Evolutionary conservation across 2,797 vertebrate genomes (phyloP).

Genomic region (Pseudomugil tenellus): DNA sequence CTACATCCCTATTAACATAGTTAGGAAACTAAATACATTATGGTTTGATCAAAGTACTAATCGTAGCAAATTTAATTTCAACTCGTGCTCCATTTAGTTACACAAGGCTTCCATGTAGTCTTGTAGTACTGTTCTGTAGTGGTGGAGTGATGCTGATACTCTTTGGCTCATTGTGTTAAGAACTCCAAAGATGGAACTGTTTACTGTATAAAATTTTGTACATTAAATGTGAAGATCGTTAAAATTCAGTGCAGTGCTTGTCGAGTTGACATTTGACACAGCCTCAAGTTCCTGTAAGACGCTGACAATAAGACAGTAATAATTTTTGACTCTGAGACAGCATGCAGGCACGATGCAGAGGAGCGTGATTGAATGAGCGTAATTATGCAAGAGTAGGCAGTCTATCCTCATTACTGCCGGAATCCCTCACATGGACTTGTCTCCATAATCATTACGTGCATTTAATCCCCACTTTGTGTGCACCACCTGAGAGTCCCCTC

Average conservation of each 20-base stretch:
- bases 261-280: slow-evolving; percentile 21
- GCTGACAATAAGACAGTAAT: slow-evolving; percentile 46
- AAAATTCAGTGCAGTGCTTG: slow-evolving; percentile 8
- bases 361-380: slow-evolving; percentile 58
- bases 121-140: background rate
- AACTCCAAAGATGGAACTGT: background rate
- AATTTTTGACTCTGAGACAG: slow-evolving; percentile 54
- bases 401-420: slow-evolving; percentile 70
- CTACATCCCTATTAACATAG: slow-evolving; percentile 29
- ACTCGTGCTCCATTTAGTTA: slow-evolving; percentile 8
- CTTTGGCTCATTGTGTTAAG: background rate
- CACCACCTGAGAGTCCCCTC: slow-evolving; percentile 51
- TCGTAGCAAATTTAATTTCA: slow-evolving; percentile 24
- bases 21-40: slow-evolving; percentile 20
- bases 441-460: slow-evolving; percentile 59
- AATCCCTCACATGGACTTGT: slow-evolving; percentile 54
- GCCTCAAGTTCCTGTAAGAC: slow-evolving; percentile 29
- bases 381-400: slow-evolving; percentile 61
- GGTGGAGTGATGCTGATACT: background rate
- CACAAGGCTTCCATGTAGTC: slow-evolving; percentile 5
- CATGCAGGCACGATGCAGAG: slow-evolving; percentile 35
- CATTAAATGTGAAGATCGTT: slow-evolving; percentile 2
- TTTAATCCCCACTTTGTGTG: slow-evolving; percentile 60
- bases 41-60: slow-evolving; percentile 5
- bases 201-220: slow-evolving; percentile 5